Evolutionary conservation across 1,140 invertebrate genomes (phyloP).

Genomic region (Trigoniulus corallinus): DNA sequence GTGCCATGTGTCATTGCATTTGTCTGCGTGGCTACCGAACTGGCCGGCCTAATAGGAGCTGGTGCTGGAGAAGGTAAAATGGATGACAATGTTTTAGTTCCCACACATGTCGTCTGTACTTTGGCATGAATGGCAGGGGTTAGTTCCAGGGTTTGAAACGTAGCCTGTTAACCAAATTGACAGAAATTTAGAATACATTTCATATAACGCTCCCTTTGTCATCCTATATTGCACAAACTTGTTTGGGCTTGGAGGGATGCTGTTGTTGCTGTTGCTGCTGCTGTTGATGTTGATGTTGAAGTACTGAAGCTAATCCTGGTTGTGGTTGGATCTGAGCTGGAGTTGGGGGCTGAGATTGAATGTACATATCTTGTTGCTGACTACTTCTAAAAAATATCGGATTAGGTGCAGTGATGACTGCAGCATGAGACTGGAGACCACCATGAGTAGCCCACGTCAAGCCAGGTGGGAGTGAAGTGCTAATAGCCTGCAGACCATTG

Average conservation of each 20-base stretch:
- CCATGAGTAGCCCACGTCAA: conserved; percentile 33
- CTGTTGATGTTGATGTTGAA: background rate
- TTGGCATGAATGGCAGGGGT: conserved; percentile 29
- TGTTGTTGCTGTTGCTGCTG: conserved; percentile 5
- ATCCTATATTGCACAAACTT: too few species aligned
- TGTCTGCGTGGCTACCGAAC: conserved; percentile 53
- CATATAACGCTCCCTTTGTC: too few species aligned
- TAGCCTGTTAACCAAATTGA: background rate
- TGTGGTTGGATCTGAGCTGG: conserved; percentile 13
- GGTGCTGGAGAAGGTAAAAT: conserved; percentile 42
- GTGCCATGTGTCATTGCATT: background rate
- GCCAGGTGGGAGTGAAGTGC: conserved; percentile 43
- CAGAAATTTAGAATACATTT: too few species aligned
- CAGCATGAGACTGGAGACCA: conserved; percentile 38
- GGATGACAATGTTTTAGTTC: conserved; percentile 36
- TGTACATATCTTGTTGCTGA: conserved; percentile 65
- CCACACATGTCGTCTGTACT: conserved; percentile 18
- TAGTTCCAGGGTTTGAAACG: conserved; percentile 8
- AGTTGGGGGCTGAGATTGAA: conserved; percentile 53
- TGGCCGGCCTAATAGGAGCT: conserved; percentile 42
- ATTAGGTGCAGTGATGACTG: conserved; percentile 46
- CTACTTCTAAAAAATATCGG: conserved; percentile 62
- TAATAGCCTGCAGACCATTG: conserved; percentile 24
- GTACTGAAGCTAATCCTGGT: conserved; percentile 6
- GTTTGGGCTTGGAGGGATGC: background rate